Conservation (phyloP, 2,888 invertebrate genomes). For the Euplexia lucipara region DNA sequence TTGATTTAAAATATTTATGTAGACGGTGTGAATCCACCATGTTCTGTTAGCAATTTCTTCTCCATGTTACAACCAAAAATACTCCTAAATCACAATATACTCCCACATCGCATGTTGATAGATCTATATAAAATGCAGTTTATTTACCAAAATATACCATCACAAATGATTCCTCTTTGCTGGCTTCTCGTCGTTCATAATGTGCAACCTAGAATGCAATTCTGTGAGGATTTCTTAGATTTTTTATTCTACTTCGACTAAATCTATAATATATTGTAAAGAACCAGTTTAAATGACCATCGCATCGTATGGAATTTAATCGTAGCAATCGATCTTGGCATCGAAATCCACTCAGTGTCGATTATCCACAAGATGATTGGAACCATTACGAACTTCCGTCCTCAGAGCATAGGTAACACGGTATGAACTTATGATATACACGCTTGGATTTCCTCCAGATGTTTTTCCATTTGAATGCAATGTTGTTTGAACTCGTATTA, state of each 20-base stretch:
- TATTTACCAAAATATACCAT: slow-evolving; percentile 5
- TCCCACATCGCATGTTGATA: neutral
- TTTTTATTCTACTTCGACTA: neutral
- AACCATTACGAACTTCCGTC: slow-evolving; percentile 43
- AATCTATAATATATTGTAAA: neutral
- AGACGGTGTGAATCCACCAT: neutral
- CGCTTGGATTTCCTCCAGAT: slow-evolving; percentile 46
- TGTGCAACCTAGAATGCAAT: neutral
- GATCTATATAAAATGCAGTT: too few species aligned
- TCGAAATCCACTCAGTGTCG: slow-evolving; percentile 14
- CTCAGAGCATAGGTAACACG: slow-evolving; percentile 3
- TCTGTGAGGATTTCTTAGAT: neutral
- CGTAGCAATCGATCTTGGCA: slow-evolving; percentile 37
- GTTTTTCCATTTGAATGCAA: slow-evolving; percentile 41
- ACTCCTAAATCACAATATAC: neutral
- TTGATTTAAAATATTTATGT: slow-evolving; percentile 3
- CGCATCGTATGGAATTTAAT: slow-evolving; percentile 2
- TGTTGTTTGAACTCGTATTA: slow-evolving; percentile 37
- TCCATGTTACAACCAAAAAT: neutral
- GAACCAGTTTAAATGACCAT: slow-evolving; percentile 9
- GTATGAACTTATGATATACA: slow-evolving; percentile 40
- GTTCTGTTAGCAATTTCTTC: neutral
- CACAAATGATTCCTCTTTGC: neutral
- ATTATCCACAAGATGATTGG: slow-evolving; percentile 36
- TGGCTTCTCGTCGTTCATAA: neutral